Conservation (phyloP, 2,888 invertebrate species). For the Synanthedon myopaeformis region DNA sequence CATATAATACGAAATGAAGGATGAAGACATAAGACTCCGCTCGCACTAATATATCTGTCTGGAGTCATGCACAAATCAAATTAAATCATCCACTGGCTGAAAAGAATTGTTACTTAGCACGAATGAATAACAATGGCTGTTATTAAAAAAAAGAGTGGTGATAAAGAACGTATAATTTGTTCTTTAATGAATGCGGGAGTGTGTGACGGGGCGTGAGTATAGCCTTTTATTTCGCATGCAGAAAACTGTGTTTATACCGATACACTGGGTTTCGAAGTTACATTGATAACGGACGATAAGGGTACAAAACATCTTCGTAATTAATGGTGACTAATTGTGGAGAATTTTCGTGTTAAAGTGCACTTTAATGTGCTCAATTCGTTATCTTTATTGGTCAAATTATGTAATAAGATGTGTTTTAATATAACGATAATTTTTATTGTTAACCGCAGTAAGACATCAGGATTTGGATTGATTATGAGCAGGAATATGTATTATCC, state of each 20-base stretch:
- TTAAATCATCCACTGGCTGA: constrained; percentile 63
- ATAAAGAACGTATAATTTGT: constrained; percentile 65
- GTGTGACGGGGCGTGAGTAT: constrained; percentile 61
- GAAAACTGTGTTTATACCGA: constrained; percentile 37
- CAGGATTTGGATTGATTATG: too few relatives aligned
- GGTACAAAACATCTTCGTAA: constrained; percentile 39
- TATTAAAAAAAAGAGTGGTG: constrained; percentile 61
- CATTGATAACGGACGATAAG: constrained; percentile 45
- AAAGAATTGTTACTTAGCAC: constrained; percentile 63
- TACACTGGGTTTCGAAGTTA: constrained; percentile 36
- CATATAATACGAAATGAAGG: constrained; percentile 15
- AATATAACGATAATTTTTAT: neutral
- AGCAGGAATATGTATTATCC: too few relatives aligned
- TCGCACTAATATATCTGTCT: constrained; percentile 27
- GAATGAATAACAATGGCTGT: constrained; percentile 64
- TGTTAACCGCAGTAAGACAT: too few relatives aligned
- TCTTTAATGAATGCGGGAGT: constrained; percentile 51
- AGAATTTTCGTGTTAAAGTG: constrained; percentile 21
- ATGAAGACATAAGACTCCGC: constrained; percentile 32
- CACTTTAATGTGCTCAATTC: constrained; percentile 22
- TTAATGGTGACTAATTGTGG: constrained; percentile 57
- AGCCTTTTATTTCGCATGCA: constrained; percentile 55
- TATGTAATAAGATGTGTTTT: constrained; percentile 8
- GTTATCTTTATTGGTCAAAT: constrained; percentile 20
- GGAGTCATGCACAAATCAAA: constrained; percentile 49